Percentiles rank a stretch among this genome's conserved stretches.
Evolutionary conservation across 2,888 invertebrate genomes (phyloP).

Genomic region (Rhingia rostrata): DNA sequence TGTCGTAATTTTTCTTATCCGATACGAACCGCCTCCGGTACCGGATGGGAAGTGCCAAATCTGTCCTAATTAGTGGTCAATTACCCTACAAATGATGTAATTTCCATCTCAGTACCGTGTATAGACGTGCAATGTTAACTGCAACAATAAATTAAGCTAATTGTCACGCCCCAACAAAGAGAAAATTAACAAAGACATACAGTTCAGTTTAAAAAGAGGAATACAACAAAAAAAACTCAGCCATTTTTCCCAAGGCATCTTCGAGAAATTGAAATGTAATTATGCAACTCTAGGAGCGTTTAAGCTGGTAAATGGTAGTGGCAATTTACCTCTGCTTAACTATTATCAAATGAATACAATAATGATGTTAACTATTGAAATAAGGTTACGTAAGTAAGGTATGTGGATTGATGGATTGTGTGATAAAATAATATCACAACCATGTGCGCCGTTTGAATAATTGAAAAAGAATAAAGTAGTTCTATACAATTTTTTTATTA

Average conservation of each 20-base stretch:
- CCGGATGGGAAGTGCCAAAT: constrained; percentile 46
- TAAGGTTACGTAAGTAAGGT: neutral
- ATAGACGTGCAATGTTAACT: constrained; percentile 22
- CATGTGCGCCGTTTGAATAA: too few relatives aligned
- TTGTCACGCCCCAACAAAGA: constrained; percentile 51
- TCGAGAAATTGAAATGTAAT: constrained; percentile 31
- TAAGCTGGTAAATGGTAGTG: constrained; percentile 7
- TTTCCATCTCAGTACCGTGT: constrained; percentile 14
- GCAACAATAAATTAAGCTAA: constrained; percentile 28
- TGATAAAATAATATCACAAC: neutral
- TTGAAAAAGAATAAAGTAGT: too few relatives aligned
- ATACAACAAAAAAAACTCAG: constrained; percentile 2
- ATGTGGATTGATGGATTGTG: neutral
- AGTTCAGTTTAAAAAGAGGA: constrained; percentile 18
- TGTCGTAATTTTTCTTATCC: neutral
- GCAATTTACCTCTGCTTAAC: neutral
- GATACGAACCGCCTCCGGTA: constrained; percentile 5
- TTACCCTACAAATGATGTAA: constrained; percentile 40
- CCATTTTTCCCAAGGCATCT: constrained; percentile 20
- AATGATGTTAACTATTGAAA: neutral
- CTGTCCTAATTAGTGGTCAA: constrained; percentile 44
- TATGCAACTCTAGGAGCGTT: constrained; percentile 20
- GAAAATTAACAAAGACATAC: constrained; percentile 25
- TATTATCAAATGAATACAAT: constrained; percentile 2
- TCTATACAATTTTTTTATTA: too few relatives aligned